Evolutionary conservation across 2,888 invertebrate species (phyloP), one percentile per base, ranked within the genome.

Genomic region (Marasmarcha lunaedactyla): DNA sequence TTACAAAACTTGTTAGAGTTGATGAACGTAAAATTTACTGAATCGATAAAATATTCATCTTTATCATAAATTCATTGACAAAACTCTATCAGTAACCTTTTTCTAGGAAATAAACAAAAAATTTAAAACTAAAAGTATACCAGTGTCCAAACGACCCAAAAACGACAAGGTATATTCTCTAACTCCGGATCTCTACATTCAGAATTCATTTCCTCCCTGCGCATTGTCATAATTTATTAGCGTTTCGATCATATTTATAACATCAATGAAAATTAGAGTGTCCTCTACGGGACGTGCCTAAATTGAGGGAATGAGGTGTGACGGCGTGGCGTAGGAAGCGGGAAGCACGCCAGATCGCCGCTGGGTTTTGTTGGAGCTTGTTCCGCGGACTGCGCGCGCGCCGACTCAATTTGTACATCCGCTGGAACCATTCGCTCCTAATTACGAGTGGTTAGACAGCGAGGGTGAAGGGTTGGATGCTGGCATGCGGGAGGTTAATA

Each of bases 281-380:
- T 3, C 34, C 13, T 7, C 14, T 4, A 50, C 53, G 59, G 59
- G 60, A 60, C 57, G 62, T 48, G 48, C 13, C 49, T 59, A 58
- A 63, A 64, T 63, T 61, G 59, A 53, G 52, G 49, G 59, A 59
- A 61, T 55, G 59, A 62, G 61, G 63, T 64, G 62, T 59, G 63
- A 67, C 55, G 49, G 43, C 46, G 44, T 51, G 66, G 73, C 69
- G 71, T 69, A 70, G 69, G 70, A 70, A 73, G 70, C 63, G 60
- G 63, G 64, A 65, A 65, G 63, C 61, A 52, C 51, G 55, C 44
- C 37, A 48, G 42, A 47, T 45, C 41, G 47, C 39, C n/a, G 46
- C 39, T 45, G 42, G 43, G 47, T 49, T 48, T 48, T 48, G 33
- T 36, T 42, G 36, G 42, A 40, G 48, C 49, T 51, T 54, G 52